Base-by-base conservation (phyloP, 2,888 invertebrate species). In the Uropetala carovei region DNA sequence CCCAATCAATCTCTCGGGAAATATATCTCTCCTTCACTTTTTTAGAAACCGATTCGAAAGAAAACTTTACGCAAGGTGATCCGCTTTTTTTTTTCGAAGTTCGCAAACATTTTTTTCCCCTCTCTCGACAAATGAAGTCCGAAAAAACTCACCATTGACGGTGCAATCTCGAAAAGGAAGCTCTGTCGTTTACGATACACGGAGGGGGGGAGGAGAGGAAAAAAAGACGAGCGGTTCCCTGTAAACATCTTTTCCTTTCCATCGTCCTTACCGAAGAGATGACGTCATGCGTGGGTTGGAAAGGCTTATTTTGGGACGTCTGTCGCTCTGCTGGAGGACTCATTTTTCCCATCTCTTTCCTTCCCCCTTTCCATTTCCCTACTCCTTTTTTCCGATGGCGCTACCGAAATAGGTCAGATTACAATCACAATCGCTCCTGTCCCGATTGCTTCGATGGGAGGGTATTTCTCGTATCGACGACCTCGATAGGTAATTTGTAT, bases 321-420 rank as follows among this genome's bases (percentile, higher is more conserved):
- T 75, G 68, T 68, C 68, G 68, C n/a, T 64, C 64, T 7, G 16
- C 64, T 16, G n/a, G 64, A 64, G 16, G 64, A 64, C 64, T 64
- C 64, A 16, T 64, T 64, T 64, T 64, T 14, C 16, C 64, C 16
- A 14, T 64, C 64, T 16, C 16, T n/a, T 14, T 14, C 0, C 16
- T 0, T 11, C 16, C 3, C 16, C 16, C 16, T 3, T 43, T 43
- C 43, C 43, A 43, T 43, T 43, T 43, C 43, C 43, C 43, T 43
- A 43, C 43, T 5, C 43, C 43, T 5, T 43, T 5, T 5, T 43
- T 43, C 43, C 43, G 5, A 1, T 43, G 43, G 43, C 43, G 43
- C 43, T 43, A 14, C 75, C 75, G 27, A 75, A 75, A 75, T 75
- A 75, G 75, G 75, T 75, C 75, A 27, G 75, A 75, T 75, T 75